Evolutionary conservation across 2,797 vertebrate species (phyloP).

Genomic region (Sebastes kiyomatsui): DNA sequence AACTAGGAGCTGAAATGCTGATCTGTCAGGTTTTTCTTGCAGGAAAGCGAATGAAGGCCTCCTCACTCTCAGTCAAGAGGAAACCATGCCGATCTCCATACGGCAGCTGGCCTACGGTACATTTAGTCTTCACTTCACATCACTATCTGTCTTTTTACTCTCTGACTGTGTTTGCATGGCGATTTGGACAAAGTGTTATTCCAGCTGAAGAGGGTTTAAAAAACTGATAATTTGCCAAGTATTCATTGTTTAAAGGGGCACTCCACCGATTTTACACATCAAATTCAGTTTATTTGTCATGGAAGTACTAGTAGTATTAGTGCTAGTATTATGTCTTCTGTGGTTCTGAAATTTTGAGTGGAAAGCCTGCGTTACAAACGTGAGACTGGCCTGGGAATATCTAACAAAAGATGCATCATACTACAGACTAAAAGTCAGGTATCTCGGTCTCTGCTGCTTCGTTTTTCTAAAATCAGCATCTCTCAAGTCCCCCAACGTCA

Average conservation of each 20-base stretch:
- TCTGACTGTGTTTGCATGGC: too few species aligned
- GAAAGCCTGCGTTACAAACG: neutral
- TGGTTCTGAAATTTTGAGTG: neutral
- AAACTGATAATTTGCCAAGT: neutral
- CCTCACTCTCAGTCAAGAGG: constrained; percentile 85
- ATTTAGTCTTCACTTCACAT: neutral
- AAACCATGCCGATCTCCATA: constrained; percentile 86
- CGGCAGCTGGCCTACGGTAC: constrained; percentile 86
- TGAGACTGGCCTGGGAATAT: too few species aligned
- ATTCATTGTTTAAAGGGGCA: neutral
- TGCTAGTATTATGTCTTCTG: neutral
- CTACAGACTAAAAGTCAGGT: neutral
- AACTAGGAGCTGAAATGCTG: neutral
- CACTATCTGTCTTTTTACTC: neutral
- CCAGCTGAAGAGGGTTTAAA: too few species aligned
- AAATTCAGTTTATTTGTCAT: neutral
- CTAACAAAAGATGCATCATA: too few species aligned
- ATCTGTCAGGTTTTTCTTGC: constrained; percentile 32
- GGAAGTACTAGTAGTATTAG: neutral
- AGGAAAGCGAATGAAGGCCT: constrained; percentile 90
- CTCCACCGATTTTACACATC: neutral
- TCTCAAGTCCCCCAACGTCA: too few species aligned
- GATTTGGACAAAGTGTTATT: too few species aligned
- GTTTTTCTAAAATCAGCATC: too few species aligned
- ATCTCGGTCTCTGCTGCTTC: too few species aligned